A percentile compares a stretch with the other conserved stretches of the same genome.
Conservation (phyloP, 2,797 vertebrate genomes). For the Allobates femoralis region DNA sequence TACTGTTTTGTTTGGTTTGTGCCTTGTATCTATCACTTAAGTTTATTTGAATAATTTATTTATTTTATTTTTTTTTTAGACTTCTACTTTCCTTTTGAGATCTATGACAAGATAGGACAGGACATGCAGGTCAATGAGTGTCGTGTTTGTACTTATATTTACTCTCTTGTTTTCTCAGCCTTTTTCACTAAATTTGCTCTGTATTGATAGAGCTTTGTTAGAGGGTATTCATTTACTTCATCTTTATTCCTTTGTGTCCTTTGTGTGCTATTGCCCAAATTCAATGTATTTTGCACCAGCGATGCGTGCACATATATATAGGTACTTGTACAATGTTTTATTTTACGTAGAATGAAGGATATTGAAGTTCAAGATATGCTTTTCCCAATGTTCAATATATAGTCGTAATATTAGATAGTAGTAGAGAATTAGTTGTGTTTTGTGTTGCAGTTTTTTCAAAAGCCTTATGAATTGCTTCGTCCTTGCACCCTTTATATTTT, state of each 20-base stretch:
- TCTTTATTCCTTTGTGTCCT: background rate
- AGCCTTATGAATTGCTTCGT: too few species aligned
- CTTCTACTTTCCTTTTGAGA: slow-evolving; percentile 43
- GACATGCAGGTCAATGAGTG: slow-evolving; percentile 31
- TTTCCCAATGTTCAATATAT: background rate
- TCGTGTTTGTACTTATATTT: slow-evolving; percentile 5
- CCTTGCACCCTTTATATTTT: too few species aligned
- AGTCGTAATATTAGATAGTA: background rate
- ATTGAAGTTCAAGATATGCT: background rate
- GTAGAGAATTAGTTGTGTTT: background rate
- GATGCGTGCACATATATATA: background rate
- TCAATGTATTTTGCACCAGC: background rate
- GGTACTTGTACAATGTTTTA: background rate
- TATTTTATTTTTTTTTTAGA: background rate
- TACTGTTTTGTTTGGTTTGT: slow-evolving; percentile 6
- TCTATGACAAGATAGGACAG: slow-evolving; percentile 38
- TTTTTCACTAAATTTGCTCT: slow-evolving; percentile 11
- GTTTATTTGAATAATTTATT: slow-evolving; percentile 37
- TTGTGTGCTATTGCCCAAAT: background rate
- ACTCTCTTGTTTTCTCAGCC: slow-evolving; percentile 18
- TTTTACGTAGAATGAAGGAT: background rate
- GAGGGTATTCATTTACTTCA: background rate
- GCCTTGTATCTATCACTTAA: background rate
- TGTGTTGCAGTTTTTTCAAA: background rate
- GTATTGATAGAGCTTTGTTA: background rate